Evolutionary conservation across 2,888 invertebrate species (phyloP).

Genomic region (Neoascia interrupta): DNA sequence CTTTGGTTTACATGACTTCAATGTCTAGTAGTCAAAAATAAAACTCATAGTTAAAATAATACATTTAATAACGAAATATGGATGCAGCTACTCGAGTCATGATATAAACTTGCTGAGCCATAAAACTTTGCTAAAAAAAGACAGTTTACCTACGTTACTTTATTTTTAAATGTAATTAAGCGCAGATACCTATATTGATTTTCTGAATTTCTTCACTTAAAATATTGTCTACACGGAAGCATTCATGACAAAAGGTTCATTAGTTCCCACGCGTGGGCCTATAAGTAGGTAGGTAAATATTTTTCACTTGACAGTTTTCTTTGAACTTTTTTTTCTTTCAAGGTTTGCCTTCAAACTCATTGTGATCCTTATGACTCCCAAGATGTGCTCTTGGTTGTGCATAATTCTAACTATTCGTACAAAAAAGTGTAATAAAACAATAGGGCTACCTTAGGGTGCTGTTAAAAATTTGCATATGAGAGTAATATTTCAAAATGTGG

Average conservation of each 20-base stretch:
- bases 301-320: slow-evolving; percentile 7
- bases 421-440: slow-evolving; percentile 16
- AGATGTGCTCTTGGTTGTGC: slow-evolving; percentile 18
- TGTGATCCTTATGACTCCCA: slow-evolving; percentile 20
- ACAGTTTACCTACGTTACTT: no score
- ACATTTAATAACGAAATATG: no score
- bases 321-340: slow-evolving; percentile 22
- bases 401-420: slow-evolving; percentile 1
- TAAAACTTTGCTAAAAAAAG: no score
- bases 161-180: no score
- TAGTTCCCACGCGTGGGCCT: slow-evolving; percentile 57
- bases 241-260: slow-evolving; percentile 46
- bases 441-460: slow-evolving; percentile 9
- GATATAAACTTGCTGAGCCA: no score
- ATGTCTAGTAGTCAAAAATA: no score
- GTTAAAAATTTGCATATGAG: slow-evolving; percentile 55
- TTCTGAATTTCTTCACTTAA: no score
- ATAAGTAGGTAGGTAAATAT: slow-evolving; percentile 51
- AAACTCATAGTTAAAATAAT: no score
- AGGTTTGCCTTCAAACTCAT: slow-evolving; percentile 8
- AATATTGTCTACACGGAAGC: no score
- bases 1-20: no score
- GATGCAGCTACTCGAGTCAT: no score
- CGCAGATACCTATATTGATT: no score
- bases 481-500: slow-evolving; percentile 64